phyloP scores from a whole-genome alignment of 2,113 vertebrate genomes.

The Oenanthe oenanthe region DNA sequence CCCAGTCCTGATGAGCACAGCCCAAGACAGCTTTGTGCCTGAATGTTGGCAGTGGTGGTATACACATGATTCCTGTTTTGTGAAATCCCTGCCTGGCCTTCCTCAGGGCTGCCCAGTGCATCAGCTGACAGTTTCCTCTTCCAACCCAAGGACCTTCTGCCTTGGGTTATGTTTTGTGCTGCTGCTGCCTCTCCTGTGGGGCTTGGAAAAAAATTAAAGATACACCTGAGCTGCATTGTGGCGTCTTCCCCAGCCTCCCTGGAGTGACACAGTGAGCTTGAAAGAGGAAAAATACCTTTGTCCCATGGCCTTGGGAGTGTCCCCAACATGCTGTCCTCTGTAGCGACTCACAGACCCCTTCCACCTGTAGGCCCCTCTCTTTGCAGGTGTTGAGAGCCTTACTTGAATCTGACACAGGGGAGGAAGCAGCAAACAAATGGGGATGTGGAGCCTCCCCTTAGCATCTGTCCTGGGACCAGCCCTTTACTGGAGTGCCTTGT shows the following conservation, averaged over 20 bases:
- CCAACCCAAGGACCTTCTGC: fast-evolving
- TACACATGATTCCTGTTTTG: fast-evolving
- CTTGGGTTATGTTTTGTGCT: not conserved
- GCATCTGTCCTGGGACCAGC: not conserved
- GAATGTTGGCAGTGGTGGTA: not conserved
- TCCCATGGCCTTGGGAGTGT: not conserved
- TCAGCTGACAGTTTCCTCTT: not conserved
- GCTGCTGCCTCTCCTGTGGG: not conserved
- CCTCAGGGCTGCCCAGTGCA: not conserved
- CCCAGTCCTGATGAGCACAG: fast-evolving
- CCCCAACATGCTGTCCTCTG: not conserved
- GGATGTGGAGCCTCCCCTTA: not conserved
- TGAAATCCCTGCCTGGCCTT: not conserved
- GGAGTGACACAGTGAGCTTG: not conserved
- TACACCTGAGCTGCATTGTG: not conserved
- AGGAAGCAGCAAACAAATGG: not conserved
- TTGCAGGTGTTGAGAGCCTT: not conserved
- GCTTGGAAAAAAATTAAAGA: not conserved
- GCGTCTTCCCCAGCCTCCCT: not conserved
- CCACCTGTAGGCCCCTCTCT: not conserved
- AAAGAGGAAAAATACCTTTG: not conserved
- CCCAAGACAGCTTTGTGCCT: not conserved
- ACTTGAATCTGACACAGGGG: not conserved
- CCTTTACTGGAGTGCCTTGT: not conserved
- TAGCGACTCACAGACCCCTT: not conserved